Conservation (phyloP, 2,888 invertebrate genomes). For the Acronicta psi region DNA sequence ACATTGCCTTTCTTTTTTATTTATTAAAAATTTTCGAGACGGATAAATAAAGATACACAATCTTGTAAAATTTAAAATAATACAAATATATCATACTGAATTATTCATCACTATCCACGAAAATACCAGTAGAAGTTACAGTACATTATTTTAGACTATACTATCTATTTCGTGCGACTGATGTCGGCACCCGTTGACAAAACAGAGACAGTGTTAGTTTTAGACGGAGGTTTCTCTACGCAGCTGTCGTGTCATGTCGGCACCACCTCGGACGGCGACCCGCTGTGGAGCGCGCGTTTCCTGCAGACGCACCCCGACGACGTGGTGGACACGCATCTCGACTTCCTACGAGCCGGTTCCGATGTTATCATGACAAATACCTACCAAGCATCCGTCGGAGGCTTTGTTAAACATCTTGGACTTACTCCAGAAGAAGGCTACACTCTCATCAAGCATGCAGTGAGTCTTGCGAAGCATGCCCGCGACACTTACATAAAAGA, state of each 20-base stretch:
- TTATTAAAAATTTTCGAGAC: no score
- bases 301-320: slow-evolving; percentile 93
- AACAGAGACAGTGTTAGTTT: slow-evolving; percentile 71
- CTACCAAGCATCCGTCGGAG: slow-evolving; percentile 95
- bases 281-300: slow-evolving; percentile 96
- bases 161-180: background rate
- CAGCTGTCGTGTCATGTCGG: slow-evolving; percentile 93
- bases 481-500: slow-evolving; percentile 89
- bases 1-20: no score
- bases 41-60: no score
- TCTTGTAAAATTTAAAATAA: no score
- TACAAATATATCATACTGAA: no score
- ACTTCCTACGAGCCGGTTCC: slow-evolving; percentile 95
- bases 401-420: slow-evolving; percentile 92
- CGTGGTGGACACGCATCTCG: slow-evolving; percentile 93
- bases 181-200: slow-evolving; percentile 42
- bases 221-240: slow-evolving; percentile 94
- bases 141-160: background rate
- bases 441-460: slow-evolving; percentile 92
- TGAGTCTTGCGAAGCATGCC: slow-evolving; percentile 92
- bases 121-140: background rate
- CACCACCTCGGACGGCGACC: slow-evolving; percentile 93
- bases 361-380: slow-evolving; percentile 96
- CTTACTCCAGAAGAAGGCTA: slow-evolving; percentile 91
- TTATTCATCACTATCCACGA: background rate